Percentiles rank a stretch among this genome's conserved stretches.
phyloP scores from a whole-genome alignment of 2,888 invertebrate species.

The Petrophora chlorosata region DNA sequence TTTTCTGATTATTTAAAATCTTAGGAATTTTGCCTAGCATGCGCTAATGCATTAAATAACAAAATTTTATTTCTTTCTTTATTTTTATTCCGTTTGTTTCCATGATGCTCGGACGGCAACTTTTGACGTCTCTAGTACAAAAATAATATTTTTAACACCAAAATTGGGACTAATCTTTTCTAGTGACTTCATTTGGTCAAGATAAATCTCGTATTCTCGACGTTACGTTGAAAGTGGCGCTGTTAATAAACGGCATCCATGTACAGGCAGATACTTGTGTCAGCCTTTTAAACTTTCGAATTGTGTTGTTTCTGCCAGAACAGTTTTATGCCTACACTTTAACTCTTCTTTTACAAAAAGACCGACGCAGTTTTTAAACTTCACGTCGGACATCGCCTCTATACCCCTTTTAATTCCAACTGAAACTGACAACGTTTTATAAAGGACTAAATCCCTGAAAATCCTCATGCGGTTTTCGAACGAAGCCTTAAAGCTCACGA shows the following conservation, averaged over 20 bases:
- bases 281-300: conserved; percentile 13
- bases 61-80: too few relatives aligned
- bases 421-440: conserved; percentile 51
- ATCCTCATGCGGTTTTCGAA: conserved; percentile 64
- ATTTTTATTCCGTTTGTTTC: too few relatives aligned
- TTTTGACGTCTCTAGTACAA: too few relatives aligned
- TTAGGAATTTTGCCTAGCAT: too few relatives aligned
- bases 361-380: conserved; percentile 22
- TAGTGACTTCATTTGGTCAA: too few relatives aligned
- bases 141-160: too few relatives aligned
- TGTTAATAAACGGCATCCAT: too few relatives aligned
- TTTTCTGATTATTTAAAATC: too few relatives aligned
- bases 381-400: conserved; percentile 23
- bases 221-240: not conserved
- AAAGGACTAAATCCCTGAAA: conserved; percentile 61
- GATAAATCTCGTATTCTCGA: too few relatives aligned
- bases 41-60: too few relatives aligned
- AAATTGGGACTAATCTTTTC: too few relatives aligned
- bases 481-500: conserved; percentile 62
- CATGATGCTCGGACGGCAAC: conserved; percentile 11
- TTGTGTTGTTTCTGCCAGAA: conserved; percentile 11
- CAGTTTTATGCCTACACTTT: conserved; percentile 14
- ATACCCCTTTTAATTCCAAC: conserved; percentile 35
- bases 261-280: too few relatives aligned
- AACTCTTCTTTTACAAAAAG: conserved; percentile 10